Evolutionary conservation across 1,140 invertebrate genomes (phyloP).

Genomic region (Ooceraea biroi): DNA sequence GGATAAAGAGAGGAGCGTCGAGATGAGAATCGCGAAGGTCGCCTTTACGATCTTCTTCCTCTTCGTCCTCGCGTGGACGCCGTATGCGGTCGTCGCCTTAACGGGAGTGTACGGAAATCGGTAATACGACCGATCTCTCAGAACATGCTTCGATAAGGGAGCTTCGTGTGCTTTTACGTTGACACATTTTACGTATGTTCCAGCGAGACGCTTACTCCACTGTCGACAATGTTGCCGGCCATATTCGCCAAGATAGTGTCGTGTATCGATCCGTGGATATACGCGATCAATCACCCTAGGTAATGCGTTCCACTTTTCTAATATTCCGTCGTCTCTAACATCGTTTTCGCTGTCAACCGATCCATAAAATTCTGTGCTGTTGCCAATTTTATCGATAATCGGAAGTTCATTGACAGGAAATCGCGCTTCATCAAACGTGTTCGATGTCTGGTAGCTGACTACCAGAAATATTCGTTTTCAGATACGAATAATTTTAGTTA

Average conservation of each 20-base stretch:
- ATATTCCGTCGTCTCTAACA: not conserved
- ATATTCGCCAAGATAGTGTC: conserved; percentile 91
- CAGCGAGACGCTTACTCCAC: conserved; percentile 88
- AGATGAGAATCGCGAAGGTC: conserved; percentile 92
- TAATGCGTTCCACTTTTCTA: conserved; percentile 79
- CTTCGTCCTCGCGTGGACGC: conserved; percentile 92
- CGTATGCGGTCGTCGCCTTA: conserved; percentile 90
- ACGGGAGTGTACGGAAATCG: conserved; percentile 91
- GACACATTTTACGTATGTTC: conserved; percentile 40
- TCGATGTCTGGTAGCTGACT: too few species aligned
- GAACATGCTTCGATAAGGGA: not conserved
- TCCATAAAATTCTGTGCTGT: not conserved
- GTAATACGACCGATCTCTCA: conserved; percentile 76
- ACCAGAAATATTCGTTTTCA: too few species aligned
- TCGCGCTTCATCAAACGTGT: too few species aligned
- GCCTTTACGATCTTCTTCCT: conserved; percentile 92
- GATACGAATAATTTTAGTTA: too few species aligned
- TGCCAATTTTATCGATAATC: conserved; percentile 3
- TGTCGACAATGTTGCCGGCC: conserved; percentile 91
- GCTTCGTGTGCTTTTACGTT: too few species aligned
- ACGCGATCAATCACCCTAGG: conserved; percentile 92
- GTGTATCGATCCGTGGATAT: conserved; percentile 93
- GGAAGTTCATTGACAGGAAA: too few species aligned
- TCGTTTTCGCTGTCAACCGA: too few species aligned
- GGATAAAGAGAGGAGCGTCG: conserved; percentile 89